phyloP scores from a whole-genome alignment of 2,797 vertebrate species.

The Enteromius fasciolatus region DNA sequence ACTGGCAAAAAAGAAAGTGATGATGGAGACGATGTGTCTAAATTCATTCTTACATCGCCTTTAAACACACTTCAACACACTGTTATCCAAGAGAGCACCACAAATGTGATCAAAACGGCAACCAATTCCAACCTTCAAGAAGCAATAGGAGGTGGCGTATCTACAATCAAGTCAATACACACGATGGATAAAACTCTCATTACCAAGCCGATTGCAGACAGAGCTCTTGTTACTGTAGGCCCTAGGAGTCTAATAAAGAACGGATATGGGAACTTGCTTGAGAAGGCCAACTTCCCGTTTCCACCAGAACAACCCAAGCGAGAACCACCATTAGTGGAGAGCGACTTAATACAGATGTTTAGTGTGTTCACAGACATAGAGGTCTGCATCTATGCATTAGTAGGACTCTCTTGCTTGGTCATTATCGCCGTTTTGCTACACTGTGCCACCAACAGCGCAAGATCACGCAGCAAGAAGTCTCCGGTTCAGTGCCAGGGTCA shows the following conservation, averaged over 20 bases:
- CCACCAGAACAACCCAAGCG: conserved; percentile 75
- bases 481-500: conserved; percentile 78
- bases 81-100: conserved; percentile 67
- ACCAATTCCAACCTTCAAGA: conserved; percentile 68
- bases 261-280: conserved; percentile 71
- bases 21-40: conserved; percentile 55
- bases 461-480: conserved; percentile 81
- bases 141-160: conserved; percentile 65
- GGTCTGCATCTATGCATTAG: conserved; percentile 89
- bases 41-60: conserved; percentile 59
- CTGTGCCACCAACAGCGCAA: conserved; percentile 83
- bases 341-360: conserved; percentile 73
- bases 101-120: conserved; percentile 10
- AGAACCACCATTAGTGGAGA: conserved; percentile 71
- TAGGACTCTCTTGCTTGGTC: conserved; percentile 88
- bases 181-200: conserved; percentile 46
- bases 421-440: conserved; percentile 92
- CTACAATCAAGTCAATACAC: conserved; percentile 51
- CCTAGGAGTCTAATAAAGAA: conserved; percentile 63
- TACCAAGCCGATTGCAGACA: conserved; percentile 39
- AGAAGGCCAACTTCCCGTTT: conserved; percentile 73
- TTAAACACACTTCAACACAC: conserved; percentile 61
- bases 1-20: conserved; percentile 35
- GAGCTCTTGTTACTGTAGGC: conserved; percentile 64
- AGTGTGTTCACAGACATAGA: conserved; percentile 85